Evolutionary conservation across 2,113 vertebrate species (phyloP).

Genomic region (Oreocharis arfaki): DNA sequence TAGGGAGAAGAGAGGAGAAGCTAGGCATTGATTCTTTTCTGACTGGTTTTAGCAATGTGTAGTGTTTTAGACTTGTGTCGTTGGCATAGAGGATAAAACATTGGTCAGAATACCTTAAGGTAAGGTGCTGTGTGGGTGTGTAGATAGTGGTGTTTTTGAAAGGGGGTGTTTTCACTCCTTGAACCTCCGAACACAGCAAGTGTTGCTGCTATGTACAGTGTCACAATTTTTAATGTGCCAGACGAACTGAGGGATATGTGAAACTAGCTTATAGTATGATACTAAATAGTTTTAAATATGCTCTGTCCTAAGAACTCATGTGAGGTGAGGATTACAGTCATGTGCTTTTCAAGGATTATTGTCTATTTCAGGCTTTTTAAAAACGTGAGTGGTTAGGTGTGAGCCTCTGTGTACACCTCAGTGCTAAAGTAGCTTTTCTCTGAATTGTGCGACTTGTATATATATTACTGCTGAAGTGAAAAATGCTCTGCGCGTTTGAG

Average conservation of each 20-base stretch:
- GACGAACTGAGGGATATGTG: not conserved
- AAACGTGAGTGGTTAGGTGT: not conserved
- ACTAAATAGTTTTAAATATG: not conserved
- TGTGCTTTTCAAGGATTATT: not conserved
- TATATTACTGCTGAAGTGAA: not conserved
- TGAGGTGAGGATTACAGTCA: not conserved
- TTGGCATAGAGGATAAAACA: not conserved
- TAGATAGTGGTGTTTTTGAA: not conserved
- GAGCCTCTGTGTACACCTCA: not conserved
- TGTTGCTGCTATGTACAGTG: not conserved
- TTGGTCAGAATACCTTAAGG: not conserved
- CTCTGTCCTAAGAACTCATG: not conserved
- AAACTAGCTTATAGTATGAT: not conserved
- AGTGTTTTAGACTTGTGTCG: not conserved
- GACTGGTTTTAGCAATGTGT: not conserved
- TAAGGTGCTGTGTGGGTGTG: fast-evolving
- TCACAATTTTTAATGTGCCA: not conserved
- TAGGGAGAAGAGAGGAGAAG: not conserved
- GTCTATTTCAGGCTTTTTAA: not conserved
- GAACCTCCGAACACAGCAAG: not conserved
- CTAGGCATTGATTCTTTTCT: not conserved
- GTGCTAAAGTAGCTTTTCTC: not conserved
- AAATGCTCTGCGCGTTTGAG: not conserved
- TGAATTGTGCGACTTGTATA: not conserved
- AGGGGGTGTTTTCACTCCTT: not conserved